Percentiles rank a stretch among this genome's conserved stretches.
phyloP scores from a whole-genome alignment of 2,797 vertebrate species.

The Ctenochaetus hawaiiensis region DNA sequence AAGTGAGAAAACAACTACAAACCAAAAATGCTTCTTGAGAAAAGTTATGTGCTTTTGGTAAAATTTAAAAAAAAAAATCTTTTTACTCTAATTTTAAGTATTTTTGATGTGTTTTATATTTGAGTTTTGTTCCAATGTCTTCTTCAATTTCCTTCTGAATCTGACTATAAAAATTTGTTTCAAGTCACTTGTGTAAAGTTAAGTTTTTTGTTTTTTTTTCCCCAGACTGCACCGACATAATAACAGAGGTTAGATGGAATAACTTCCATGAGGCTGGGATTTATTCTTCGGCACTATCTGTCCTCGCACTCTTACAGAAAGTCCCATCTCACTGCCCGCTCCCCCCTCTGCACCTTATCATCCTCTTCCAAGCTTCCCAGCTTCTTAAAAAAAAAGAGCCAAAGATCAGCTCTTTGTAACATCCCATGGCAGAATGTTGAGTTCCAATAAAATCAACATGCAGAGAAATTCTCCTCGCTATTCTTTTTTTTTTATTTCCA shows the following conservation, averaged over 20 bases:
- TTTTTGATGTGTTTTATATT: slow-evolving; percentile 31
- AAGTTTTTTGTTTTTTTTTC: no score
- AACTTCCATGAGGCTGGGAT: slow-evolving; percentile 12
- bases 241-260: background rate
- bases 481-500: slow-evolving; percentile 32
- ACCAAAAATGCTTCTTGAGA: slow-evolving; percentile 7
- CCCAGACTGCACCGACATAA: background rate
- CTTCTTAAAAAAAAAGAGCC: slow-evolving; percentile 45
- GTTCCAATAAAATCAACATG: slow-evolving; percentile 43
- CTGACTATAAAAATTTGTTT: background rate
- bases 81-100: background rate
- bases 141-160: background rate
- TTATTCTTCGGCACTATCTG: slow-evolving; percentile 33
- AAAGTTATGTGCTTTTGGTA: background rate
- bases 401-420: slow-evolving; percentile 42
- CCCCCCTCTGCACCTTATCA: slow-evolving; percentile 35
- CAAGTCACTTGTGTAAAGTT: background rate
- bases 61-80: background rate
- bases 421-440: slow-evolving; percentile 10
- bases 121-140: background rate
- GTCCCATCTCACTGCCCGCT: slow-evolving; percentile 16
- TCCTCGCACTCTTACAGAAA: slow-evolving; percentile 35
- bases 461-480: slow-evolving; percentile 13
- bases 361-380: slow-evolving; percentile 28
- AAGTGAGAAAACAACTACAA: slow-evolving; percentile 8